phyloP scores from a whole-genome alignment of 2,113 vertebrate species.

The Mobula hypostoma region DNA sequence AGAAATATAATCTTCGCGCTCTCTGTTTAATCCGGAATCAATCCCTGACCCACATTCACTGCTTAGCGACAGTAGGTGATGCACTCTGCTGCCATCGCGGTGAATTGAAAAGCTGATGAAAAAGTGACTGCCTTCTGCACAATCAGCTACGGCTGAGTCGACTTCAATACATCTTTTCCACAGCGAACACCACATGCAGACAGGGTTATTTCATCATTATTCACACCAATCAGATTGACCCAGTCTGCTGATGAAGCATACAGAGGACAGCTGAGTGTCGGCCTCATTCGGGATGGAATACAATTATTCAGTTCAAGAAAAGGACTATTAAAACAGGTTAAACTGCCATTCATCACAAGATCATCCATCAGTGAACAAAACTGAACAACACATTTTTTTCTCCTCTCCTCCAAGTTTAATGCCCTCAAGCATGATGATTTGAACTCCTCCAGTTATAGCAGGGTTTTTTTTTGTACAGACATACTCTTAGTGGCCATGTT shows the following conservation, averaged over 20 bases:
- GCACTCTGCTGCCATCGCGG: background rate
- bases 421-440: no score
- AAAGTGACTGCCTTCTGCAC: background rate
- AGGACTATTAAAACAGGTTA: background rate
- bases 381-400: background rate
- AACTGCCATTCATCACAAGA: background rate
- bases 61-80: background rate
- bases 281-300: background rate
- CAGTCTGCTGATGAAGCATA: background rate
- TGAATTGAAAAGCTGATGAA: background rate
- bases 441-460: background rate
- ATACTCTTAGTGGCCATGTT: background rate
- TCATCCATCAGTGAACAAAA: background rate
- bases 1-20: background rate
- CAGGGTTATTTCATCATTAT: background rate
- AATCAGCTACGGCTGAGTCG: background rate
- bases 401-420: background rate
- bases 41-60: background rate
- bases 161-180: constrained; percentile 4
- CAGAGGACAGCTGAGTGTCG: background rate
- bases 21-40: background rate
- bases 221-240: background rate
- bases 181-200: background rate
- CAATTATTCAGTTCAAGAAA: background rate
- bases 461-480: background rate